A percentile compares a stretch with the other conserved stretches of the same genome.
phyloP scores from a whole-genome alignment of 2,888 invertebrate species.

The Hydrotaea diabolus region DNA sequence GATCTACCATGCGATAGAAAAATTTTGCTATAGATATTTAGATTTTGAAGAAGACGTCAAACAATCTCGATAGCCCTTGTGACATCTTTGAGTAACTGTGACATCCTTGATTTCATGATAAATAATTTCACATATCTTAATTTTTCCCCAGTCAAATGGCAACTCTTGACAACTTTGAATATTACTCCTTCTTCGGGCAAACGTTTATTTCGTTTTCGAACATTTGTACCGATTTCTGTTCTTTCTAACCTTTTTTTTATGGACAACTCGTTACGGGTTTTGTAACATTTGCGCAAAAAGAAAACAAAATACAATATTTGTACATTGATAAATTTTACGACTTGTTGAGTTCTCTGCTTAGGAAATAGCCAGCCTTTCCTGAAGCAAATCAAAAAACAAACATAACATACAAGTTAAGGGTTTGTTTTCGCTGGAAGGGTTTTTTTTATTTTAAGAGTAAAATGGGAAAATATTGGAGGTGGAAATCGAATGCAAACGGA shows the following conservation, averaged over 20 bases:
- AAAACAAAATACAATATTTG: constrained; percentile 54
- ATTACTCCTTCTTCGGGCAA: neutral
- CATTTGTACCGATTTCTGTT: neutral
- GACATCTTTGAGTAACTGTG: no score
- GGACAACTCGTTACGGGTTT: constrained; percentile 29
- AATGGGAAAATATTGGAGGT: no score
- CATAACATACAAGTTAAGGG: neutral
- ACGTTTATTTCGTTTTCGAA: neutral
- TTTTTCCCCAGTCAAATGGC: no score
- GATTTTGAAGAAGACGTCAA: no score
- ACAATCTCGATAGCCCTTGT: no score
- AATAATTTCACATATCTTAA: no score
- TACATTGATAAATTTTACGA: constrained; percentile 53
- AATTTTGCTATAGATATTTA: no score
- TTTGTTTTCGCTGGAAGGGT: neutral
- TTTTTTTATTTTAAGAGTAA: neutral
- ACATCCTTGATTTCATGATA: no score
- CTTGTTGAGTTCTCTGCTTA: constrained; percentile 56
- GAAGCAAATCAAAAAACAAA: no score
- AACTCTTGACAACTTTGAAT: neutral
- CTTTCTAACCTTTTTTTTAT: neutral
- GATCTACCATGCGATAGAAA: no score
- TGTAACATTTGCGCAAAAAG: constrained; percentile 25
- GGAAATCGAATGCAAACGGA: neutral
- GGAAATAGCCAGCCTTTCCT: neutral